Evolutionary conservation across 1,140 invertebrate species (phyloP).

Genomic region (Charaxes varanes): DNA sequence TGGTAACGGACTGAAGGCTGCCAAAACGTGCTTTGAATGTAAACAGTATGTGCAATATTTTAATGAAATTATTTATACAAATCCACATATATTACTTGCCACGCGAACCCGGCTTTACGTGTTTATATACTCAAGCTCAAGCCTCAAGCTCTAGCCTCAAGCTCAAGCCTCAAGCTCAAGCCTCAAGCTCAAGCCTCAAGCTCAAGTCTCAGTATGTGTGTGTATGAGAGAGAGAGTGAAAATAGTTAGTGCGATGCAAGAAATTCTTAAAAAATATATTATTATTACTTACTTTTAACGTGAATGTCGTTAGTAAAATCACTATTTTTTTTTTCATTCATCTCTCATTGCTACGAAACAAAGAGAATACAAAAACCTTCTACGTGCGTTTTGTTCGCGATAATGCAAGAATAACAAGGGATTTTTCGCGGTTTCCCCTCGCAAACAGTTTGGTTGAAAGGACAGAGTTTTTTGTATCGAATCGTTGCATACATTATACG

Average conservation of each 20-base stretch:
- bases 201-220: no score
- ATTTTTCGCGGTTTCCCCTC: constrained; percentile 40
- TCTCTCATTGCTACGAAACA: constrained; percentile 27
- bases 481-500: constrained; percentile 40
- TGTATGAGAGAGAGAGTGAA: no score
- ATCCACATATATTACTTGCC: no score
- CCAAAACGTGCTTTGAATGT: constrained; percentile 2
- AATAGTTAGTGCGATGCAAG: background rate
- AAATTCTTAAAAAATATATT: background rate
- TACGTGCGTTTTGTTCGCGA: constrained; percentile 40
- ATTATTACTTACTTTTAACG: background rate
- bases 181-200: no score
- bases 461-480: constrained; percentile 41
- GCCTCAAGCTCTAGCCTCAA: no score
- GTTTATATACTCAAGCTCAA: no score
- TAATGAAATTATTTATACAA: no score
- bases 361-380: constrained; percentile 42
- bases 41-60: no score
- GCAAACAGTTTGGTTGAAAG: constrained; percentile 45
- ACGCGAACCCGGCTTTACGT: no score
- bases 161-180: no score
- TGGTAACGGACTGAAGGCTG: constrained; percentile 1
- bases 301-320: constrained; percentile 6
- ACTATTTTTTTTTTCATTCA: constrained; percentile 21
- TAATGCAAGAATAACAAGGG: constrained; percentile 54